Evolutionary conservation across 2,113 vertebrate species (phyloP), one percentile per base, ranked within the genome.

Genomic region (Myiozetetes cayanensis): DNA sequence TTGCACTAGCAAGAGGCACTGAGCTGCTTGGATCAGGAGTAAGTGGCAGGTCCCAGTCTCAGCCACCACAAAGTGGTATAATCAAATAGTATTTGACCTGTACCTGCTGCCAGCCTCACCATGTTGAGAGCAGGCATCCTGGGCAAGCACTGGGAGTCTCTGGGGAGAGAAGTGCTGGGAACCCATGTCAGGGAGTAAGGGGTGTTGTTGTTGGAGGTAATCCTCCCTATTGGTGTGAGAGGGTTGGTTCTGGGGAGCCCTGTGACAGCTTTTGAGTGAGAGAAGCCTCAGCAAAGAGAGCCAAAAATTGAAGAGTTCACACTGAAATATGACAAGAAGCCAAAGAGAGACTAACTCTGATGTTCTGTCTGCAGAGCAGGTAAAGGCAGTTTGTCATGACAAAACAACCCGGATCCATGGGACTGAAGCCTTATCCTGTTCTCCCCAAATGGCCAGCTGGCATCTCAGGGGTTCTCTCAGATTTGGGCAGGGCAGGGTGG

Each of bases 171-270:
- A 47, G 18, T 3, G 2, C 14, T 41, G 41, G 47, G 22, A 76
- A 20, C 43, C 43, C 37, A 41, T 6, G 28, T 8, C 4, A 3
- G 27, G 35, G 65, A 68, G 41, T 0, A 0, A 81, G 58, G 21
- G 52, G 10, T 10, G 14, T 2, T 53, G 17, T 8, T 73, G 19
- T n/a, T 2, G 0, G 33, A 79, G 52, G 8, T 70, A 44, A 52
- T 55, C 24, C 15, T 68, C 41, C 14, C 27, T 3, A 0, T 44
- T 56, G 47, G 8, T 0, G 0, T 33, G 37, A 43, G 37, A 74
- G 28, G 19, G 18, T 21, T 91, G 65, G 21, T 39, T 53, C 50
- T 83, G n/a, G 23, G 28, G 31, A 63, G n/a, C 41, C 23, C 72
- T 61, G 22, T 0, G 3, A 31, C 24, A 23, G n/a, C 22, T 73